Conservation (phyloP, 2,797 vertebrate genomes). For the Thamnophis elegans region DNA sequence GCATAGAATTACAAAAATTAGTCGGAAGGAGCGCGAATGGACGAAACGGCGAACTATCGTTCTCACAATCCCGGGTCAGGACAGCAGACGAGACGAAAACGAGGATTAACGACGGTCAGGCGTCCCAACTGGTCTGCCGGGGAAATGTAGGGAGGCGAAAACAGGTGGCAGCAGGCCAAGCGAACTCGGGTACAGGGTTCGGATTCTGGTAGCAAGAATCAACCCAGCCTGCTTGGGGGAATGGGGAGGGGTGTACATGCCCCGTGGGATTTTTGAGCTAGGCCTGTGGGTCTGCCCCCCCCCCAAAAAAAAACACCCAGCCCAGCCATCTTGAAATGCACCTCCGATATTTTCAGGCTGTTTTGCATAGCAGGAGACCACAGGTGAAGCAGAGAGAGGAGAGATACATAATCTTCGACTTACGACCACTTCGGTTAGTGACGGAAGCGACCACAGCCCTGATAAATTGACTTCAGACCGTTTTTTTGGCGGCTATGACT, state of each 20-base stretch:
- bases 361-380: neutral
- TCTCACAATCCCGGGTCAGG: neutral
- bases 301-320: too few relatives aligned
- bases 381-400: neutral
- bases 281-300: neutral
- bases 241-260: neutral
- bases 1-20: neutral
- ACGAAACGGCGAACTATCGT: neutral
- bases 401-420: neutral
- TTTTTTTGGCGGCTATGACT: neutral
- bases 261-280: neutral
- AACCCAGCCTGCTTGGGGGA: neutral
- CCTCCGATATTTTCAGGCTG: neutral
- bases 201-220: neutral
- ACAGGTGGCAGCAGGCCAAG: neutral
- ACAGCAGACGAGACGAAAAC: neutral
- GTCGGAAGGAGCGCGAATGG: neutral
- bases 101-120: neutral
- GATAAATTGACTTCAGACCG: neutral
- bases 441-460: neutral
- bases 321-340: neutral
- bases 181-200: neutral
- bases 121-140: neutral
- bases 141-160: rapidly evolving
- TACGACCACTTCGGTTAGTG: neutral